Percentiles rank a stretch among this genome's conserved stretches.
Conservation (phyloP, 30 jellyfish, hydroid and myxozoan genomes). For the Cassiopea andromeda region DNA sequence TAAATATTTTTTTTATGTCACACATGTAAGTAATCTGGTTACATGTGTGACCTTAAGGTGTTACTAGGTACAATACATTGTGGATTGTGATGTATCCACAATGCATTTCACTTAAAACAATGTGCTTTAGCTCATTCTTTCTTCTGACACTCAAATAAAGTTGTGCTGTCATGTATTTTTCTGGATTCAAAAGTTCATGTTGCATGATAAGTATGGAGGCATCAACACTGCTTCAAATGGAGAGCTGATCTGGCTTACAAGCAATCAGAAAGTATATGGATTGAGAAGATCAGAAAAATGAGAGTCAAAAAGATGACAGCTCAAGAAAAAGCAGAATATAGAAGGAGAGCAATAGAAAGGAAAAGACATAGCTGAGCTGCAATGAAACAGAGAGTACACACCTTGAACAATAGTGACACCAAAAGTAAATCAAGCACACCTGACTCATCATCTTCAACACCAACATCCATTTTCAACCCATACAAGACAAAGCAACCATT, state of each 20-base stretch:
- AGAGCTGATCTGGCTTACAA: slow-evolving; percentile 14
- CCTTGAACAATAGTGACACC: background rate
- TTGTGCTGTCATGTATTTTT: background rate
- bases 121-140: background rate
- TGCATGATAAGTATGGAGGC: background rate
- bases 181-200: background rate
- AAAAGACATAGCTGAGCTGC: background rate
- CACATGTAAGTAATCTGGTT: background rate
- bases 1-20: background rate
- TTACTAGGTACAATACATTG: background rate
- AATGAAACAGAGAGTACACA: background rate
- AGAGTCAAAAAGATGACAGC: slow-evolving; percentile 41
- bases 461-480: slow-evolving; percentile 12
- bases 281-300: slow-evolving; percentile 34
- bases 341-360: slow-evolving; percentile 12
- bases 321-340: slow-evolving; percentile 23
- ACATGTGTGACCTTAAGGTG: background rate
- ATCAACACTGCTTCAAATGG: background rate
- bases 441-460: slow-evolving; percentile 1
- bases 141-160: background rate
- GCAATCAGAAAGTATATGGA: slow-evolving; percentile 29
- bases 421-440: background rate
- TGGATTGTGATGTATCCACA: background rate
- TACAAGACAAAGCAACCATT: slow-evolving; percentile 36
- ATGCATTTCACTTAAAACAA: background rate